These are phyloP conservation scores for Crax fasciolata DNA, from an alignment of 2,797 vertebrate genomes.

Conservation along the genomic window DNA sequence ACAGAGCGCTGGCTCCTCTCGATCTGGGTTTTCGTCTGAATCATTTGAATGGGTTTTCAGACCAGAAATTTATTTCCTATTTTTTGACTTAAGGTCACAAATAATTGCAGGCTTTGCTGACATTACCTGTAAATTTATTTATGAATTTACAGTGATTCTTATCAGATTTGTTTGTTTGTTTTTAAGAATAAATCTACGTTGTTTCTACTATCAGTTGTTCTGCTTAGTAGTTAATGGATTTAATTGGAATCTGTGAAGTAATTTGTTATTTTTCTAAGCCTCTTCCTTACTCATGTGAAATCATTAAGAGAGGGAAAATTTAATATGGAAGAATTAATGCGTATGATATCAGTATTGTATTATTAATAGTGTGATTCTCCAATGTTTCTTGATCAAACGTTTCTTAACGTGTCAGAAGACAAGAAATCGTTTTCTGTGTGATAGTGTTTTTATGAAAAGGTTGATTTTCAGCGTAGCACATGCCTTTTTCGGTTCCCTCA, in stretches of 20 bases:
- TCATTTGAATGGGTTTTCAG: background rate
- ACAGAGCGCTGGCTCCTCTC: background rate
- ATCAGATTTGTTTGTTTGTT: background rate
- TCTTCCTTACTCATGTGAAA: background rate
- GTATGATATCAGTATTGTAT: background rate
- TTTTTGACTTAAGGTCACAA: constrained; percentile 1
- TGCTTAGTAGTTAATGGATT: background rate
- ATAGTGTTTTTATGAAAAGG: background rate
- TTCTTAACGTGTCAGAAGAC: background rate
- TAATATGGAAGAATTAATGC: background rate
- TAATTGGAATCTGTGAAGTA: background rate
- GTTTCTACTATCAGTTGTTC: background rate
- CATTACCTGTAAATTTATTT: background rate
- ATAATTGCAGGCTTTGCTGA: background rate
- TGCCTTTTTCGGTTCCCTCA: background rate
- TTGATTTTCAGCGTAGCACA: background rate
- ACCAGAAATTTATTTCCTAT: background rate
- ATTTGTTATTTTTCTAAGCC: background rate
- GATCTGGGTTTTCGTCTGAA: background rate
- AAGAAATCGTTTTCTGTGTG: background rate
- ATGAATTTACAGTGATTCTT: background rate
- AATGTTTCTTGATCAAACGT: background rate
- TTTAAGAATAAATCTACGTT: background rate
- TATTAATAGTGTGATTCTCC: background rate
- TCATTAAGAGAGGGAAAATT: background rate